Evolutionary conservation across 2,113 vertebrate genomes (phyloP).

Genomic region (Urocitellus parryii): DNA sequence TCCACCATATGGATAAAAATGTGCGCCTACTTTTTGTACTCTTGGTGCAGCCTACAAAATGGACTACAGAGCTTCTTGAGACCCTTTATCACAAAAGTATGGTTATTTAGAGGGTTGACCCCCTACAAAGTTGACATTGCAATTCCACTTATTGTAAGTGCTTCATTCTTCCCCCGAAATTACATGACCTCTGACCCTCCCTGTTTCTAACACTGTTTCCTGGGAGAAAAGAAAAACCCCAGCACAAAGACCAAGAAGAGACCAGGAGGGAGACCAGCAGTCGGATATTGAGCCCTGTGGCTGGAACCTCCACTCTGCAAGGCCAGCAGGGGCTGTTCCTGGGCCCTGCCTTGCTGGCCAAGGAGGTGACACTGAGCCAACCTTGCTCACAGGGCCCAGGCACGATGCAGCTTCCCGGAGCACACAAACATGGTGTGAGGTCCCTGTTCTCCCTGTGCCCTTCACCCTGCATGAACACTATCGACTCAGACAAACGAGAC

Average conservation of each 20-base stretch:
- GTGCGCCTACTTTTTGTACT: not conserved
- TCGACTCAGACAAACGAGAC: not conserved
- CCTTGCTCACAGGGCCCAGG: not conserved
- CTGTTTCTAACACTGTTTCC: not conserved
- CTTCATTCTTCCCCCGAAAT: not conserved
- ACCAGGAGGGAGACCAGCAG: not conserved
- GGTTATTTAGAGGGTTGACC: not conserved
- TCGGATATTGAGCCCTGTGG: fast-evolving
- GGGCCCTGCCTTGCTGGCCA: not conserved
- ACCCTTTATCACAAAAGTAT: not conserved
- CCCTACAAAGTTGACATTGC: not conserved
- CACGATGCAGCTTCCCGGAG: not conserved
- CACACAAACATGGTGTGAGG: not conserved
- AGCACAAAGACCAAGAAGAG: not conserved
- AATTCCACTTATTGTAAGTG: not conserved
- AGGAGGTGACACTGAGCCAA: no score
- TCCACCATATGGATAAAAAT: not conserved
- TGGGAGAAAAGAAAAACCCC: not conserved
- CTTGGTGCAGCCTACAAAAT: not conserved
- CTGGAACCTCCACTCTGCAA: not conserved
- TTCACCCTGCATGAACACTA: not conserved
- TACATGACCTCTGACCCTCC: not conserved
- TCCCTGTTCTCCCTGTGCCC: not conserved
- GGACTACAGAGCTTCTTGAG: not conserved
- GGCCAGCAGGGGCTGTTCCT: not conserved